A percentile compares a stretch with the other conserved stretches of the same genome.
Conservation (phyloP, 2,113 vertebrate genomes). For the Gracilinanus agilis region DNA sequence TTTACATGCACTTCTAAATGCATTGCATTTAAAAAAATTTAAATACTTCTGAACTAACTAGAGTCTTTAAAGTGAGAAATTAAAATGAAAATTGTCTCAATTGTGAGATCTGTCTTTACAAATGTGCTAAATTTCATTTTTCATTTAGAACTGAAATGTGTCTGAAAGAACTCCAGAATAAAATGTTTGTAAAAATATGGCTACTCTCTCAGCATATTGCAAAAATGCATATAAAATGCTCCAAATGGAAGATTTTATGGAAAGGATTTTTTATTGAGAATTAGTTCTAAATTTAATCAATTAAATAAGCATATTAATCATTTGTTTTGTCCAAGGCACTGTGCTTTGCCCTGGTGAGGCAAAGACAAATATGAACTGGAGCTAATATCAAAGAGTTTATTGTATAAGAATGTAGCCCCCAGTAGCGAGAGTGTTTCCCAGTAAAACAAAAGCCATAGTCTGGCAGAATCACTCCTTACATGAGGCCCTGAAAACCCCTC, state of each 20-base stretch:
- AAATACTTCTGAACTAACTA: background rate
- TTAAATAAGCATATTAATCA: background rate
- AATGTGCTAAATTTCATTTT: slow-evolving; percentile 4
- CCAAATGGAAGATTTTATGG: background rate
- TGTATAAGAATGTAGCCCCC: too few relatives aligned
- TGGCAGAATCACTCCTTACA: too few relatives aligned
- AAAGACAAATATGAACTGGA: background rate
- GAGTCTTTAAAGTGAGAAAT: slow-evolving; percentile 37
- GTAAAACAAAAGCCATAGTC: too few relatives aligned
- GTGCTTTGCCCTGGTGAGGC: background rate
- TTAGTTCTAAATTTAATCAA: background rate
- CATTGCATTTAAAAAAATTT: slow-evolving; percentile 1
- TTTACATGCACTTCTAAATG: background rate
- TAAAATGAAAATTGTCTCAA: slow-evolving; percentile 28
- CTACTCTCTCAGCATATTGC: background rate
- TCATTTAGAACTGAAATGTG: background rate
- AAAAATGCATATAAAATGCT: background rate
- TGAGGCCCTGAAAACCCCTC: too few relatives aligned
- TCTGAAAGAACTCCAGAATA: background rate
- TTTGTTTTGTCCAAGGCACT: background rate
- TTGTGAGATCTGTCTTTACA: slow-evolving; percentile 13
- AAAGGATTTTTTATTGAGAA: background rate
- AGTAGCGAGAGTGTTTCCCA: too few relatives aligned
- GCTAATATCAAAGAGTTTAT: background rate
- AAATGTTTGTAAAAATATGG: background rate